These are phyloP conservation scores for Leptinotarsa texana DNA, from an alignment of 1,140 invertebrate species.

Conservation along the genomic window DNA sequence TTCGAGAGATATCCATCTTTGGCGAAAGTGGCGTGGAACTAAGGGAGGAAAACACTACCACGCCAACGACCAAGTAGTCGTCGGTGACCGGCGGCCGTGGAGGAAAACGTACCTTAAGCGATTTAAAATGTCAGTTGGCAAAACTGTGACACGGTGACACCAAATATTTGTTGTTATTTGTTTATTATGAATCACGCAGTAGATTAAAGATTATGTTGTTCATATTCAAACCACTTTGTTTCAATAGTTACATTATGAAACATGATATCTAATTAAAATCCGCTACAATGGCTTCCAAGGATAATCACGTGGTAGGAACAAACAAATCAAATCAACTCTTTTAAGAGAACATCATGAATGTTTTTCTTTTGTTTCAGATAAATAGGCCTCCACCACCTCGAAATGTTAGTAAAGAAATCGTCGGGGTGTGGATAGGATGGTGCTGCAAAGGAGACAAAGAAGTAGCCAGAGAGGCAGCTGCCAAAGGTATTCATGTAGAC, in stretches of 20 bases:
- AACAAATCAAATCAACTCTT: background rate
- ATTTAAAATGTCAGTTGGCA: too few relatives aligned
- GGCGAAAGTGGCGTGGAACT: too few relatives aligned
- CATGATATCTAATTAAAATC: background rate
- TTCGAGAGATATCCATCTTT: too few relatives aligned
- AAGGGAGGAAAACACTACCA: too few relatives aligned
- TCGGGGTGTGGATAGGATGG: conserved; percentile 58
- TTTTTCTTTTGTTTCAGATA: conserved; percentile 14
- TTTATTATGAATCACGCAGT: background rate
- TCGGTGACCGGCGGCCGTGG: too few relatives aligned
- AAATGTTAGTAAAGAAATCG: conserved; percentile 45
- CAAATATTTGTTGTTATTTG: background rate
- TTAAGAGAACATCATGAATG: background rate
- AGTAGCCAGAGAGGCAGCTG: conserved; percentile 67
- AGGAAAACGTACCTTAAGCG: too few relatives aligned
- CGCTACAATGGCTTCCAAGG: background rate
- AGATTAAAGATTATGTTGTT: background rate
- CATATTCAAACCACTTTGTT: background rate
- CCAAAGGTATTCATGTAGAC: conserved; percentile 65
- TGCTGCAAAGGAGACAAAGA: conserved; percentile 62
- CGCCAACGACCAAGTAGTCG: too few relatives aligned
- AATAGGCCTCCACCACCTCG: conserved; percentile 39
- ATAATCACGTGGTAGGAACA: background rate
- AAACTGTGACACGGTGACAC: too few relatives aligned
- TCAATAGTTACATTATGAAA: background rate